A percentile compares a stretch with the other conserved stretches of the same genome.
Evolutionary conservation across 1,140 invertebrate species (phyloP).

Genomic region (Pygmarrhopalites habei): DNA sequence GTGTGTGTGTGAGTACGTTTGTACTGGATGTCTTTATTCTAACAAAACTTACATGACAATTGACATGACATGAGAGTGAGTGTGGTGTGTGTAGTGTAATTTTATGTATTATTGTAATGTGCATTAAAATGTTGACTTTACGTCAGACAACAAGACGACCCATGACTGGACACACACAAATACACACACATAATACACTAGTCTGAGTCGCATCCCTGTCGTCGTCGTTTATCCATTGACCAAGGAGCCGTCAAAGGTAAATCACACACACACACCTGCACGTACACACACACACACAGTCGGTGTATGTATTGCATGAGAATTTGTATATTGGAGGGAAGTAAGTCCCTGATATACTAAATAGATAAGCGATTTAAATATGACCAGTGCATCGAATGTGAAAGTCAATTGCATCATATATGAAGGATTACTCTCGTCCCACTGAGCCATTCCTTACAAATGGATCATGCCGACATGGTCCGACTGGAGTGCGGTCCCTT

Average conservation of each 20-base stretch:
- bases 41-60: no score
- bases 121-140: not conserved
- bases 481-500: not conserved
- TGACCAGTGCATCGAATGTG: not conserved
- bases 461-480: not conserved
- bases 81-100: no score
- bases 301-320: no score
- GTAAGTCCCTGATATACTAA: constrained; percentile 1
- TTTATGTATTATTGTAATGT: no score
- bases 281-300: no score
- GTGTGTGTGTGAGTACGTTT: no score
- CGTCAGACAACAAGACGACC: not conserved
- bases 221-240: not conserved
- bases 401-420: constrained; percentile 6
- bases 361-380: constrained; percentile 6
- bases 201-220: no score
- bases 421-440: constrained; percentile 1
- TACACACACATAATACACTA: no score
- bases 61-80: no score
- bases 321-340: not conserved
- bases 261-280: no score
- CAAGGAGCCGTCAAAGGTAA: not conserved
- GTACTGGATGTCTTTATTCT: no score
- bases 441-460: not conserved
- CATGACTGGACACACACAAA: no score